phyloP scores from a whole-genome alignment of 2,888 invertebrate genomes.

The Crematogaster levior region DNA sequence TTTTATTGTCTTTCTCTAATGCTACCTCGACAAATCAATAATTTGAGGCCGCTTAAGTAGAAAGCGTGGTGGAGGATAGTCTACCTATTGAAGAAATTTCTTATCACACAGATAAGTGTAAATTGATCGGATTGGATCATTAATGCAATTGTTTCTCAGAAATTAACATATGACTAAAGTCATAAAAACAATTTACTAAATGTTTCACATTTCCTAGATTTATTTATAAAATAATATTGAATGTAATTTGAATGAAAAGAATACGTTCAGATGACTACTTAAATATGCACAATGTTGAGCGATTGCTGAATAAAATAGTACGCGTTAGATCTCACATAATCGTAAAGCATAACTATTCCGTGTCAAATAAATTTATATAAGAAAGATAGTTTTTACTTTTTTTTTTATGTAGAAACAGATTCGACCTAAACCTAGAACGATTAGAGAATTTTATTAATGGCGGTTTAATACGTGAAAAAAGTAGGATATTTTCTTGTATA shows the following conservation, averaged over 20 bases:
- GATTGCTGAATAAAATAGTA: not conserved
- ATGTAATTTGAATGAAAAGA: not conserved
- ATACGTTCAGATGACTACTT: not conserved
- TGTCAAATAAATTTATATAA: conserved; percentile 13
- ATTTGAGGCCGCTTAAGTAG: not conserved
- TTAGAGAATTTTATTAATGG: not conserved
- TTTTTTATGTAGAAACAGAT: not conserved
- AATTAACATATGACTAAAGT: not conserved
- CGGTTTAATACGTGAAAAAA: not conserved
- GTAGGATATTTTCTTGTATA: not conserved
- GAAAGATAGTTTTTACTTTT: no score
- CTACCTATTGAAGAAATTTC: not conserved
- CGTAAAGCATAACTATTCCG: not conserved
- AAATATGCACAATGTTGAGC: not conserved
- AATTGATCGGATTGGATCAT: no score
- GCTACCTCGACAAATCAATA: not conserved
- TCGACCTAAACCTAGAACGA: not conserved
- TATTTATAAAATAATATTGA: not conserved
- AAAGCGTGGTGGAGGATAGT: not conserved
- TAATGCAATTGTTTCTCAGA: not conserved
- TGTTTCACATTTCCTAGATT: not conserved
- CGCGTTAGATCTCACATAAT: not conserved
- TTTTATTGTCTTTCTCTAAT: not conserved
- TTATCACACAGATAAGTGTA: no score
- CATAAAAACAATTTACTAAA: not conserved